Evolutionary conservation across 2,113 vertebrate species (phyloP).

Genomic region (Eptesicus fuscus): DNA sequence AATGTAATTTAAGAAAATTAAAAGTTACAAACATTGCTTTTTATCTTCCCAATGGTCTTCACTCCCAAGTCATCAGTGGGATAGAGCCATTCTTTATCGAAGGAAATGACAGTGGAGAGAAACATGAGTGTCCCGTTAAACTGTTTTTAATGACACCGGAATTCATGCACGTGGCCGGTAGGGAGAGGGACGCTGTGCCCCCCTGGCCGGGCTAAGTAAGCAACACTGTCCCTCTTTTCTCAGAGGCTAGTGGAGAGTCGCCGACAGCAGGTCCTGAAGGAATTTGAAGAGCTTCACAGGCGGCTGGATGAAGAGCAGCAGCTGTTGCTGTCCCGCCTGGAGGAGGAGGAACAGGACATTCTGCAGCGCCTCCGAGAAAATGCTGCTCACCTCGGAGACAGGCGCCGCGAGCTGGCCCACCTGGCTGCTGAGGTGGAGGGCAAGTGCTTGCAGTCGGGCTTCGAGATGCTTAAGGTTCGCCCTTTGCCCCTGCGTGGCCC

Average conservation of each 20-base stretch:
- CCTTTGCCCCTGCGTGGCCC: slow-evolving; percentile 11
- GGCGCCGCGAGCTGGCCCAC: slow-evolving; percentile 68
- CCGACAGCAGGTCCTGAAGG: slow-evolving; percentile 87
- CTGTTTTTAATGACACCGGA: neutral
- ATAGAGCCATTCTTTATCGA: neutral
- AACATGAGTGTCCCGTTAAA: neutral
- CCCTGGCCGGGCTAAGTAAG: neutral
- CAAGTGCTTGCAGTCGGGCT: slow-evolving; percentile 76
- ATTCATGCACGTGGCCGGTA: neutral
- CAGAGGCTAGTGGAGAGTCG: slow-evolving; percentile 89
- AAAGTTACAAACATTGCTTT: neutral
- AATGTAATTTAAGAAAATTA: neutral
- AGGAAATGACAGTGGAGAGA: neutral
- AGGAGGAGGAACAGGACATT: slow-evolving; percentile 78
- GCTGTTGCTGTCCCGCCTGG: slow-evolving; percentile 67
- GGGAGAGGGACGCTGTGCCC: neutral
- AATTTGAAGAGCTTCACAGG: slow-evolving; percentile 92
- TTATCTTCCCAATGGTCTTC: neutral
- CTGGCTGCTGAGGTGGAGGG: slow-evolving; percentile 77
- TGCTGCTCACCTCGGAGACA: slow-evolving; percentile 69
- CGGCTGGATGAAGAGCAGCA: slow-evolving; percentile 82
- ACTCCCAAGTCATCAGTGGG: neutral
- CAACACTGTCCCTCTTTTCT: neutral
- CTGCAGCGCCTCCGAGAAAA: slow-evolving; percentile 76
- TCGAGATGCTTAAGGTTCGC: slow-evolving; percentile 81